phyloP scores from a whole-genome alignment of 2,888 invertebrate species.

The Mythimna ferrago region DNA sequence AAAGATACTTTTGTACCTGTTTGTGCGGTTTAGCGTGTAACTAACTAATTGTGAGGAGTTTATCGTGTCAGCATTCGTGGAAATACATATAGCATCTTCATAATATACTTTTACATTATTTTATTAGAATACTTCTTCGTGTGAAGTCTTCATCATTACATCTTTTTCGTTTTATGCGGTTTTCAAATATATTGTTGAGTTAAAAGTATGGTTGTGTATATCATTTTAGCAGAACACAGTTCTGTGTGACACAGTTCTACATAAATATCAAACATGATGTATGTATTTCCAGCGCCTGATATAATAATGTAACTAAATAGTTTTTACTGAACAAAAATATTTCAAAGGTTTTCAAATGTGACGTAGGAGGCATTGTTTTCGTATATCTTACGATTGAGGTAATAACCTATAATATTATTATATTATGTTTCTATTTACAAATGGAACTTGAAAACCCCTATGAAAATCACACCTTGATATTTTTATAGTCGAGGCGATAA shows the following conservation, averaged over 20 bases:
- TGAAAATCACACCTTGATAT: slow-evolving; percentile 1
- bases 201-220: neutral
- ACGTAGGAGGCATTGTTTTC: slow-evolving; percentile 62
- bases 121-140: neutral
- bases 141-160: neutral
- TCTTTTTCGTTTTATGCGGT: neutral
- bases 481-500: slow-evolving; percentile 16
- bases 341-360: slow-evolving; percentile 65
- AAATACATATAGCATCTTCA: slow-evolving; percentile 54
- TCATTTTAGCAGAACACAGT: slow-evolving; percentile 5
- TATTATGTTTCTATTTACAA: slow-evolving; percentile 52
- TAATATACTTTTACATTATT: neutral
- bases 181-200: neutral
- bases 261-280: slow-evolving; percentile 21
- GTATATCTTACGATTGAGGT: slow-evolving; percentile 61
- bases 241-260: neutral
- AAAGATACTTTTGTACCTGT: slow-evolving; percentile 88
- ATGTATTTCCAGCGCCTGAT: slow-evolving; percentile 54
- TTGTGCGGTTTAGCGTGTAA: slow-evolving; percentile 79
- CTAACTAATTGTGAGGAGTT: slow-evolving; percentile 67
- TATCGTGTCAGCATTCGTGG: slow-evolving; percentile 45
- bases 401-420: slow-evolving; percentile 53
- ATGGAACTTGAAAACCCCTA: slow-evolving; percentile 27
- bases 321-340: slow-evolving; percentile 69
- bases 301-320: slow-evolving; percentile 65